Percentiles rank a stretch among this genome's conserved stretches.
These are phyloP conservation scores for Spheniscus humboldti DNA, from an alignment of 2,797 vertebrate species.

Conservation along the genomic window DNA sequence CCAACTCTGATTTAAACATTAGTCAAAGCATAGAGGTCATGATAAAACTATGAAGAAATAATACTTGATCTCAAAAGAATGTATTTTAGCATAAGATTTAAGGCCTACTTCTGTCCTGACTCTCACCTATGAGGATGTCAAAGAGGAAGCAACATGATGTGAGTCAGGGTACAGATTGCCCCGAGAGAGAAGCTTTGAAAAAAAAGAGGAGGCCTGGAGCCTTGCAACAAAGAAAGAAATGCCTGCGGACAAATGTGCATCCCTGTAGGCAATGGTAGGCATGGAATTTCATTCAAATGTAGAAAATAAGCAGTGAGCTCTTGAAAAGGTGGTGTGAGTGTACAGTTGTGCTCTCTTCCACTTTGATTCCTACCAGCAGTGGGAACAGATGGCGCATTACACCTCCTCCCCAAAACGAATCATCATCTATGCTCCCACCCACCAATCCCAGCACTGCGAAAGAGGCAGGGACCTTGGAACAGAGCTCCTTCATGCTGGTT, in stretches of 20 bases:
- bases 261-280: neutral
- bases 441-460: neutral
- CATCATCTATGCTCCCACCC: neutral
- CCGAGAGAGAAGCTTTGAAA: neutral
- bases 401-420: neutral
- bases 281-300: slow-evolving; percentile 11
- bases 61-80: neutral
- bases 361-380: slow-evolving; percentile 2
- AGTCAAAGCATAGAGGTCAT: neutral
- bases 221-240: neutral
- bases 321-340: neutral
- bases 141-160: neutral
- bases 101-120: neutral
- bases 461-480: slow-evolving; percentile 20
- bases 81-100: neutral
- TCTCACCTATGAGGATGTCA: neutral
- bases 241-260: neutral
- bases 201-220: neutral
- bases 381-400: slow-evolving; percentile 31
- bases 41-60: neutral
- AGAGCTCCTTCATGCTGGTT: slow-evolving; percentile 9
- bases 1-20: neutral
- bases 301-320: neutral
- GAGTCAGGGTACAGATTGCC: neutral
- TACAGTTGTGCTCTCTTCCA: neutral